Conservation (phyloP, 1,140 invertebrate species). For the Agrilus planipennis region DNA sequence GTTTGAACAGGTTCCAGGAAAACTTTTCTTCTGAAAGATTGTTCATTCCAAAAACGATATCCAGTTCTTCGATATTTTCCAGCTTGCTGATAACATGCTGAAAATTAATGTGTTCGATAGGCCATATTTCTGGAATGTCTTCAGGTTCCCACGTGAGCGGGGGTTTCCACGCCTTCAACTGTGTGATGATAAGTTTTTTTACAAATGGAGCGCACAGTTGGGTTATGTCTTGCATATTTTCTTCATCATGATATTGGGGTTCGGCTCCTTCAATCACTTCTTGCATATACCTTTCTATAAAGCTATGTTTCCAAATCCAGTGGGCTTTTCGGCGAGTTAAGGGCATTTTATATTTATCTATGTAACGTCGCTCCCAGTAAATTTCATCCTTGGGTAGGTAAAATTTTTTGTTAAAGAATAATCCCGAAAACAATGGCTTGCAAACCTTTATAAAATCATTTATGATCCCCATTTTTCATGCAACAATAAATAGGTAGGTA, state of each 20-base stretch:
- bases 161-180: constrained; percentile 28
- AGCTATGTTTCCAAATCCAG: constrained; percentile 30
- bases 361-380: constrained; percentile 29
- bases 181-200: constrained; percentile 21
- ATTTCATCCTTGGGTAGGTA: constrained; percentile 31
- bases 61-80: constrained; percentile 20
- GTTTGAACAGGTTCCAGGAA: constrained; percentile 25
- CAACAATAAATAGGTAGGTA: no score
- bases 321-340: constrained; percentile 11
- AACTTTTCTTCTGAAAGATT: constrained; percentile 20
- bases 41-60: constrained; percentile 25
- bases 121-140: constrained; percentile 28
- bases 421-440: no score
- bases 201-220: constrained; percentile 24
- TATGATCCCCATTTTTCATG: no score
- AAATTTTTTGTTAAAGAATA: no score
- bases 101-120: constrained; percentile 29
- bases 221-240: constrained; percentile 24
- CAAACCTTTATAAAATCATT: no score
- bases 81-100: constrained; percentile 22
- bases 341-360: constrained; percentile 17
- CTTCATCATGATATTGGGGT: constrained; percentile 30
- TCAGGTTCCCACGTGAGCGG: constrained; percentile 24
- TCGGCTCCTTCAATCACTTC: constrained; percentile 28
- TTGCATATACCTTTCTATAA: constrained; percentile 28